Evolutionary conservation across 2,113 vertebrate genomes (phyloP), one percentile per base, ranked within the genome.

Genomic region (Chroicocephalus ridibundus): DNA sequence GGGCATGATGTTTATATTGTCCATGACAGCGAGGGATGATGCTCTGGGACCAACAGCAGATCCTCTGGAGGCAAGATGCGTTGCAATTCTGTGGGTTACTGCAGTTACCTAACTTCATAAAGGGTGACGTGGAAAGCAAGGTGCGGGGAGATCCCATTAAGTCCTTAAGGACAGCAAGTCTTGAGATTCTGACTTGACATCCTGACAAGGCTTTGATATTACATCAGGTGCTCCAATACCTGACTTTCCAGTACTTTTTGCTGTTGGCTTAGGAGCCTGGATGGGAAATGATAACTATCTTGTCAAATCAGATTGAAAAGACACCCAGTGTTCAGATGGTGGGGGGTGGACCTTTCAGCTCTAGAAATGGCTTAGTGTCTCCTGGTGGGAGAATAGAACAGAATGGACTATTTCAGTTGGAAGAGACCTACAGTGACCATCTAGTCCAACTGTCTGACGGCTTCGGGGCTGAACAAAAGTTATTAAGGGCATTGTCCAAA

Each of bases 311-410:
- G 6, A 14, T 55, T 55, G 82, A 88, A 38, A 74, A 86, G 27
- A 27, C 13, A 13, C 16, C 3, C 29, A 11, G 22, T 47, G 29
- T 78, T 91, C 27, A 38, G 36, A 9, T 10, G 6, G 7, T 2
- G 13, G 5, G 5, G 4, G 1, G 11, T 5, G 8, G 14, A 17
- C 8, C 11, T 77, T 7, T 0, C 10, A 42, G 34, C 6, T 75
- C 51, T 46, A 24, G 2, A 5, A 54, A 17, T 16, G 34, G 51
- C 24, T 82, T 64, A 8, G 38, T 25, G 27, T 58, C 47, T 83
- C 76, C 49, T 5, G 15, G 34, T 60, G 22, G 29, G 44, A 82
- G 27, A 61, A 25, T 17, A 36, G 31, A 66, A 65, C 36, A 38
- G 61, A 36, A 25, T 36, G 36, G 22, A 36, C 58, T 25, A 38